Conservation (phyloP, 2,888 invertebrate species). For the Acanthopleura granulata region DNA sequence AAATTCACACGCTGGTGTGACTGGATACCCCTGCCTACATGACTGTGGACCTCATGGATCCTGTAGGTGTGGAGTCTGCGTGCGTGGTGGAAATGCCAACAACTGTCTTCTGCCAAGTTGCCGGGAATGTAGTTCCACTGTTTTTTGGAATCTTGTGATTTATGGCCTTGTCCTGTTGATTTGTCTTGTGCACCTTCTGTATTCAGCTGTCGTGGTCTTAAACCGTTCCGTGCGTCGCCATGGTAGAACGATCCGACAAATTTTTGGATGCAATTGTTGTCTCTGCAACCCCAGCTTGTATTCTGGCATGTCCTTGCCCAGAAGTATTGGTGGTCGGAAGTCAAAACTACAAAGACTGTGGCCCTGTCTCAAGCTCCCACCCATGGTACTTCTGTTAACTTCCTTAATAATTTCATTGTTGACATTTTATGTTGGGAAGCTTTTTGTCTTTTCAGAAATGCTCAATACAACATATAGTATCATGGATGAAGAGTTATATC, state of each 20-base stretch:
- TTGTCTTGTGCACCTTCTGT: slow-evolving; percentile 41
- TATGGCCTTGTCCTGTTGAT: slow-evolving; percentile 32
- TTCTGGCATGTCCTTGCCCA: slow-evolving; percentile 17
- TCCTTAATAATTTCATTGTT: slow-evolving; percentile 32
- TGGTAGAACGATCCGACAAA: slow-evolving; percentile 38
- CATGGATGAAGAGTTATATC: slow-evolving; percentile 57
- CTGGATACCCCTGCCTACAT: slow-evolving; percentile 56
- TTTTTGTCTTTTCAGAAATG: slow-evolving; percentile 33
- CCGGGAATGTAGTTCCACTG: slow-evolving; percentile 42
- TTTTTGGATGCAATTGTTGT: slow-evolving; percentile 55
- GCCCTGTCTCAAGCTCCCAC: slow-evolving; percentile 47
- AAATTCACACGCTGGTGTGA: slow-evolving; percentile 37
- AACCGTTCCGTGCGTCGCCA: slow-evolving; percentile 41
- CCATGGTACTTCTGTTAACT: slow-evolving; percentile 44
- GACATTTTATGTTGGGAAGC: slow-evolving; percentile 28
- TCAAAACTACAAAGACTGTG: slow-evolving; percentile 22
- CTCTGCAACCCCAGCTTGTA: slow-evolving; percentile 53
- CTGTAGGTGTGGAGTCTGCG: slow-evolving; percentile 62
- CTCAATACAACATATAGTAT: slow-evolving; percentile 42
- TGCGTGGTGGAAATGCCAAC: slow-evolving; percentile 43
- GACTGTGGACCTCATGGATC: slow-evolving; percentile 65
- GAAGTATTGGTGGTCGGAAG: background rate
- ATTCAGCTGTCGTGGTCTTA: slow-evolving; percentile 45
- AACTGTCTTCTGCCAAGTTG: slow-evolving; percentile 54
- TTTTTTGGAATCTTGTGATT: slow-evolving; percentile 34